Evolutionary conservation across 1,140 invertebrate genomes (phyloP), one percentile per base, ranked within the genome.

Genomic region (Ceratina australensis): DNA sequence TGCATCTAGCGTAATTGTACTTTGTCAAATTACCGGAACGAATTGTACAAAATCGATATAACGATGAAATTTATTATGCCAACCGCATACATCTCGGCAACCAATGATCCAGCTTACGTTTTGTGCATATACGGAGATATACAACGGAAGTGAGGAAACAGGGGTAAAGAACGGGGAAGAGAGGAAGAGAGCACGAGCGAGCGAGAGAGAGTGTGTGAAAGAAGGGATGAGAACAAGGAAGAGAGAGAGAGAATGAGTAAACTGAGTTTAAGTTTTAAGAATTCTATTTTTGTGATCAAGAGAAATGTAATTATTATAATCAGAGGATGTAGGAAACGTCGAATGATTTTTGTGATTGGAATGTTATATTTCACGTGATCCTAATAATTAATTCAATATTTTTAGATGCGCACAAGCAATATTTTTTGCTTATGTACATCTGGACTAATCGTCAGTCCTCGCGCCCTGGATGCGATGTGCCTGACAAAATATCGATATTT

Each of bases 211-310:
- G 49, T 3, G 49, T 16, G 69, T n/a, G 16, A 3, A n/a, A 28
- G 18, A 24, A 26, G 15, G 60, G 10, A 47, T 24, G 49, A 28
- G n/a, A 49, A 18, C 15, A 15, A 52, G 33, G 20, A 24, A 20
- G 52, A 76, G 24, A 47, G n/a, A 72, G 64, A 20, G 50, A 28
- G 63, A 56, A 20, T 33, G 54, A 73, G 52, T 72, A 75, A 84
- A 85, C 84, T 91, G 87, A 89, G 85, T 90, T 92, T 88, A 91
- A 89, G 90, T 91, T 91, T 92, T 85, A 87, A 90, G 87, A 91
- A 89, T 91, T 92, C 89, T 91, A 92, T 92, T 92, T 92, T 92
- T 92, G 87, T 91, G 88, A 73, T 82, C 76, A 66, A 74, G 83
- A 66, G 83, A 79, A 79, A 64, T 82, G 79, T 87, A 87, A 85